phyloP scores from a whole-genome alignment of 2,113 vertebrate genomes.

The Eonycteris spelaea region DNA sequence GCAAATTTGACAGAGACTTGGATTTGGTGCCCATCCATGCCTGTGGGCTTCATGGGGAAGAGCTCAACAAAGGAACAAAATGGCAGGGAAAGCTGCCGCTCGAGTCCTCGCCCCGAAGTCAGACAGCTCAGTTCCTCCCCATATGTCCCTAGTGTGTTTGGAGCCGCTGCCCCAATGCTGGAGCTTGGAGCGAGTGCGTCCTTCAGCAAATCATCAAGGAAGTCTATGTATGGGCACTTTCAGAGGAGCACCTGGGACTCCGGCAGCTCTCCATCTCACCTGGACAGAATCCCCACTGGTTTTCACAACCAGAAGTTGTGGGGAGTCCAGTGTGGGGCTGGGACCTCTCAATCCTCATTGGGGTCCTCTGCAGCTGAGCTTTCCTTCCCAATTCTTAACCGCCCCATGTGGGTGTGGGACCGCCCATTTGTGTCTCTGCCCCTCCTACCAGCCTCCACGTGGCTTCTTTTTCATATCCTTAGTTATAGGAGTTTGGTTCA shows the following conservation, averaged over 20 bases:
- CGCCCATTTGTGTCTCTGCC: background rate
- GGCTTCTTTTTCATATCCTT: too few species aligned
- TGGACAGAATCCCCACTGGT: too few species aligned
- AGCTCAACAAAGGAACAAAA: too few species aligned
- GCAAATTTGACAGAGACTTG: background rate
- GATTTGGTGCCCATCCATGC: background rate
- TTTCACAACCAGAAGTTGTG: too few species aligned
- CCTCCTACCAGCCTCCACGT: background rate
- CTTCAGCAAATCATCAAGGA: background rate
- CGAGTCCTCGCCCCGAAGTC: background rate
- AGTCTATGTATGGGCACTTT: background rate
- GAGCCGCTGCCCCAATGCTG: background rate
- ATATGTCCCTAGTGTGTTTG: background rate
- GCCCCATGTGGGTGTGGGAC: background rate
- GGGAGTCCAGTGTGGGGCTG: too few species aligned
- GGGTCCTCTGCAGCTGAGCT: background rate
- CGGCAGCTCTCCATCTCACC: too few species aligned
- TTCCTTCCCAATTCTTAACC: background rate
- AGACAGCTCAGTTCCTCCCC: background rate
- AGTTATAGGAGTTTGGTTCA: too few species aligned
- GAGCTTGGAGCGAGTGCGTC: background rate
- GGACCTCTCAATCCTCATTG: background rate
- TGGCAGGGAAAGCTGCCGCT: too few species aligned
- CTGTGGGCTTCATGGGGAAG: background rate
- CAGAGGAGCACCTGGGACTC: background rate